Conservation (phyloP, 2,797 vertebrate genomes). For the Schizopygopsis malacanthus region DNA sequence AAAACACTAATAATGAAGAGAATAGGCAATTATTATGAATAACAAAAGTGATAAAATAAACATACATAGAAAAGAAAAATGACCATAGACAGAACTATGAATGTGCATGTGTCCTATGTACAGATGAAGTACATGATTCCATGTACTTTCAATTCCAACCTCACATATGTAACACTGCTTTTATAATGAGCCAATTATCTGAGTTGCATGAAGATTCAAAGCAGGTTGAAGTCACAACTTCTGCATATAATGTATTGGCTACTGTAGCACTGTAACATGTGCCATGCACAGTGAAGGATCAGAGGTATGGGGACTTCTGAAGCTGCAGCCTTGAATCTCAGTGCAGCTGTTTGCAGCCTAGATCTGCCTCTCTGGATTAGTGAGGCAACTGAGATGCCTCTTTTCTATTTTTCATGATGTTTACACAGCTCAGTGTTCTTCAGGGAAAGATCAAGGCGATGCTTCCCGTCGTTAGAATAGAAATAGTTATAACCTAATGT, state of each 20-base stretch:
- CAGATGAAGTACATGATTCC: too few relatives aligned
- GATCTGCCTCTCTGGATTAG: conserved; percentile 76
- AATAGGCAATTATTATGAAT: too few relatives aligned
- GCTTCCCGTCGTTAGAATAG: conserved; percentile 69
- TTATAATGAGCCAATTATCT: conserved; percentile 30
- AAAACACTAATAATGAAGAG: too few relatives aligned
- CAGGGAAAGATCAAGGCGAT: conserved; percentile 77
- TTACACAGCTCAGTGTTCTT: conserved; percentile 81
- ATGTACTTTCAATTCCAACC: neutral
- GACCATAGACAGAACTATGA: too few relatives aligned
- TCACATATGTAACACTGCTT: conserved; percentile 5
- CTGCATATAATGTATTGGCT: conserved; percentile 3
- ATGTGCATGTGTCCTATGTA: too few relatives aligned
- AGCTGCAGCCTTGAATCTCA: conserved; percentile 63
- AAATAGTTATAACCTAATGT: conserved; percentile 57
- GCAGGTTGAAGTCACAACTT: neutral
- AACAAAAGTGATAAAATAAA: too few relatives aligned
- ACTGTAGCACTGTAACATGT: neutral
- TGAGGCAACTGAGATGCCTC: conserved; percentile 76
- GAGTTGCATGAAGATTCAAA: neutral
- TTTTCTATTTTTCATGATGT: conserved; percentile 86
- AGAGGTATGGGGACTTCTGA: conserved; percentile 45
- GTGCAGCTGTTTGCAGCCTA: conserved; percentile 65
- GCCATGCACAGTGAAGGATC: neutral
- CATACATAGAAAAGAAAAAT: too few relatives aligned